Conservation (phyloP, 2,113 vertebrate genomes). For the Pelodiscus sinensis region DNA sequence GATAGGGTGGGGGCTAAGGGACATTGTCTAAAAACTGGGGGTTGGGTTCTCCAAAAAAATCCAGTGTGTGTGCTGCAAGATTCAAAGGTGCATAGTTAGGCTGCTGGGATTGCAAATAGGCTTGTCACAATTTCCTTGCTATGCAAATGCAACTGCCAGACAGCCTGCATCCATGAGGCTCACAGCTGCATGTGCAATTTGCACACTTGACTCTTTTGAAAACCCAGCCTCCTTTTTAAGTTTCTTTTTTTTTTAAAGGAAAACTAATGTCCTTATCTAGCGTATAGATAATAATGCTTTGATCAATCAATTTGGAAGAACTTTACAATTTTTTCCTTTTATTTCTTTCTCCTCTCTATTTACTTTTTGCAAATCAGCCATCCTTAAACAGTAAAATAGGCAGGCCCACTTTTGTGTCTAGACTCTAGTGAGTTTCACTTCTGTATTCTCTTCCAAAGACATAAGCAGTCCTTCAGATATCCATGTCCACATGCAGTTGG, state of each 20-base stretch:
- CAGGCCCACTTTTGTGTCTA: neutral
- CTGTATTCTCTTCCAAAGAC: neutral
- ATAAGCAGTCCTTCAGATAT: neutral
- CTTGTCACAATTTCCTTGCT: accelerated
- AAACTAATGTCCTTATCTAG: accelerated
- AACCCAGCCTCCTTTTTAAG: accelerated
- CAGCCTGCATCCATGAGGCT: neutral
- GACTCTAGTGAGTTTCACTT: neutral
- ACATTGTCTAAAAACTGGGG: neutral
- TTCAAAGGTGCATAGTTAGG: neutral
- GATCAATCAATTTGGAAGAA: neutral
- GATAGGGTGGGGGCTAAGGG: neutral
- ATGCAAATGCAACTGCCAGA: neutral
- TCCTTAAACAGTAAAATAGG: neutral
- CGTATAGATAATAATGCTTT: accelerated
- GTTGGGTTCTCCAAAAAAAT: neutral
- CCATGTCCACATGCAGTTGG: neutral
- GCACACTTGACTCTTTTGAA: neutral
- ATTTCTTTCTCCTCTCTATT: neutral
- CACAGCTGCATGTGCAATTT: accelerated
- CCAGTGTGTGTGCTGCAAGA: neutral
- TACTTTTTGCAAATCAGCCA: neutral
- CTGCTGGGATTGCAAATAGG: accelerated
- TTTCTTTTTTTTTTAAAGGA: neutral
- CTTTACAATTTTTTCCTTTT: neutral